phyloP scores from a whole-genome alignment of 23 tunicate genomes.

The Phallusia fumigata region DNA sequence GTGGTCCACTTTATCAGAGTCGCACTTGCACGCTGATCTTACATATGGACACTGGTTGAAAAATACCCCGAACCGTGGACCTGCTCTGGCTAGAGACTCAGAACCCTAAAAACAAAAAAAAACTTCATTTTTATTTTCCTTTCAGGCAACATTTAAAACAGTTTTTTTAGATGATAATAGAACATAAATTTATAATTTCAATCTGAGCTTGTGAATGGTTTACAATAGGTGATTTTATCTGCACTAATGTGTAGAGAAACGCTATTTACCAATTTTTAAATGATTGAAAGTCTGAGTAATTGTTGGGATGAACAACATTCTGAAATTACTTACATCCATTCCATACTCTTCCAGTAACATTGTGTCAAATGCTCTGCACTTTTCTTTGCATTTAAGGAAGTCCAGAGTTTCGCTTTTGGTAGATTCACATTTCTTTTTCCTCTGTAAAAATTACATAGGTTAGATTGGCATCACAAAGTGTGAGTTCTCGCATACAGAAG shows the following conservation, averaged over 20 bases:
- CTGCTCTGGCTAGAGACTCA: not conserved
- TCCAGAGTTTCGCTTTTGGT: not conserved
- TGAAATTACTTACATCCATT: not conserved
- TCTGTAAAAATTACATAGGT: not conserved
- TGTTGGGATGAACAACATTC: not conserved
- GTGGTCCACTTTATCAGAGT: not conserved
- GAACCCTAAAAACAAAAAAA: too few species aligned
- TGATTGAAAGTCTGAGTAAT: too few species aligned
- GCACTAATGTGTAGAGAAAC: too few species aligned
- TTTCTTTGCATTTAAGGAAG: not conserved
- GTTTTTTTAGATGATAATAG: too few species aligned
- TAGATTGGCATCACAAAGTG: not conserved
- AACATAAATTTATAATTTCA: too few species aligned
- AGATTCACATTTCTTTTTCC: not conserved
- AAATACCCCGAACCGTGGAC: not conserved
- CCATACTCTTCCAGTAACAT: not conserved
- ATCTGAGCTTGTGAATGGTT: too few species aligned
- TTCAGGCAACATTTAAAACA: too few species aligned
- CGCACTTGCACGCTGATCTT: constrained; percentile 3
- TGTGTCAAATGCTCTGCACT: not conserved
- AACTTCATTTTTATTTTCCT: too few species aligned
- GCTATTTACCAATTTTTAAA: too few species aligned
- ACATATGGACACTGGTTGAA: constrained; percentile 7
- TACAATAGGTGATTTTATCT: too few species aligned
- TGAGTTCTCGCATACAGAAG: too few species aligned